Base-by-base conservation (phyloP, 2,888 invertebrate species). In the Linnaemya vulpina region DNA sequence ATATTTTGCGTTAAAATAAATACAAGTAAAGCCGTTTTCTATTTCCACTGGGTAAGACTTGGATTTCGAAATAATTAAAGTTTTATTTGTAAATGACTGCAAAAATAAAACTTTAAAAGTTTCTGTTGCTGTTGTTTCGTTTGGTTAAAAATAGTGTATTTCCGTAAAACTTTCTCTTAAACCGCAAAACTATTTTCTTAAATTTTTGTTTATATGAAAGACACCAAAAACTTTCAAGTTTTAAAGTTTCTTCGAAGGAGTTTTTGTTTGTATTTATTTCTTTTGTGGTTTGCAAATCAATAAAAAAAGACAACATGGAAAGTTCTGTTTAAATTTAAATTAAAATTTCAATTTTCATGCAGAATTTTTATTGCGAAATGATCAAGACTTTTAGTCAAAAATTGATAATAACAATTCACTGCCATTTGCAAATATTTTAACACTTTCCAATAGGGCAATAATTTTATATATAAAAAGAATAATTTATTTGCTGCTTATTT, bases 201-300 rank as follows among this genome's bases (percentile, higher is more conserved):
- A 15, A 17, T 9, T 30, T 60, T 38, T 10, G 10, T 43, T 63
- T 22, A 22, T 22, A 35, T 13, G 25, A 62, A 62, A 20, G 17
- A 10, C 20, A 9, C 20, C 20, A 13, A 11, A 62, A 62, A 62
- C 25, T 65, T 46, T 46, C 8, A 58, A 40, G n/a, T 46, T 35
- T 67, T n/a, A 11, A 9, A 30, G 35, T 22, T 51, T 35, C 13
- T n/a, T 58, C 15, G 10, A 55, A 70, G 22, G 62, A 40, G 62
- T 65, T 65, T 25, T n/a, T 10, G 25, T 20, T 40, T 43, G 53
- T 8, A 35, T 17, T 17, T 38, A 38, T 51, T 30, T 70, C 40
- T 53, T 35, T 70, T 55, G 38, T 53, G 35, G n/a, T 8, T 30
- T 62, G 60, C 10, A 60, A 60, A 17, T n/a, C 35, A 60, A 67